Percentiles rank a stretch among this genome's conserved stretches.
Evolutionary conservation across 2,888 invertebrate species (phyloP).

Genomic region (Drosophila mulleri): DNA sequence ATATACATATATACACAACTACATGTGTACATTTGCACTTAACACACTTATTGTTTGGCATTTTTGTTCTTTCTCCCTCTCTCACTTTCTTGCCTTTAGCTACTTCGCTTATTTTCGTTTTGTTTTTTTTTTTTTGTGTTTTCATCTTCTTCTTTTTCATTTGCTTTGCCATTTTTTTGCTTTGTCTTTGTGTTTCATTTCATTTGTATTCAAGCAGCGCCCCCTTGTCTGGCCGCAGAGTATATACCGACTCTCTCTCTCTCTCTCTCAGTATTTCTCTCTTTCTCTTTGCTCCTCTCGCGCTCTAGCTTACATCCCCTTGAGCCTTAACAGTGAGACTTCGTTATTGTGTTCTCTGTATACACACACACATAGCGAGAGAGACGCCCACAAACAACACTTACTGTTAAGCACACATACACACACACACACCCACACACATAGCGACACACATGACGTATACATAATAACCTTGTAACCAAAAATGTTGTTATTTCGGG

Average conservation of each 20-base stretch:
- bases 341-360: constrained; percentile 62
- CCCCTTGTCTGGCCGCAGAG: constrained; percentile 32
- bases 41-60: constrained; percentile 71
- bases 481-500: constrained; percentile 81
- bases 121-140: constrained; percentile 53
- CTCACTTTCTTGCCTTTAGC: constrained; percentile 41
- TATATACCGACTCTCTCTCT: constrained; percentile 16
- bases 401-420: constrained; percentile 33
- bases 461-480: constrained; percentile 81
- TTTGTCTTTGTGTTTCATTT: constrained; percentile 57
- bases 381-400: constrained; percentile 35
- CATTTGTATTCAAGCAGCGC: constrained; percentile 43
- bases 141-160: constrained; percentile 27
- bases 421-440: constrained; percentile 26
- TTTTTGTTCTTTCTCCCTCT: constrained; percentile 27
- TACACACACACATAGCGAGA: constrained; percentile 18
- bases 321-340: constrained; percentile 39
- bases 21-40: constrained; percentile 73
- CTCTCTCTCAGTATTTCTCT: neutral
- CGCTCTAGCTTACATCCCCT: constrained; percentile 26
- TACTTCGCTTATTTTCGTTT: constrained; percentile 58
- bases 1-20: constrained; percentile 36
- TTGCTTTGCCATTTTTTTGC: constrained; percentile 22
- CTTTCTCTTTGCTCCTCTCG: neutral
- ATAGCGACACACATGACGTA: constrained; percentile 66